Conservation (phyloP, 2,888 invertebrate genomes). For the Himalopsyche japonica region DNA sequence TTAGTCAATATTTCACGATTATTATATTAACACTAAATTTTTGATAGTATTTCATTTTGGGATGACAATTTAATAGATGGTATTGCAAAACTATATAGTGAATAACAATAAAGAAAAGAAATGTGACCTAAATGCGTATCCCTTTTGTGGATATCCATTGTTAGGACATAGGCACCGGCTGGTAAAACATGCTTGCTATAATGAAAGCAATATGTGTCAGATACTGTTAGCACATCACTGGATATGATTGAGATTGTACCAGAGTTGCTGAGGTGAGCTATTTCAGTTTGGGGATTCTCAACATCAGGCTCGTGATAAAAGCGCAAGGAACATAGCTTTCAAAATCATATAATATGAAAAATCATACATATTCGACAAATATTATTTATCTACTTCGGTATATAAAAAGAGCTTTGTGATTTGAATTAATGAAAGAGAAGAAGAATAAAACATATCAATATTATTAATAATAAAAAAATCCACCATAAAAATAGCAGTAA, state of each 20-base stretch:
- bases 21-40: too few relatives aligned
- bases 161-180: slow-evolving; percentile 9
- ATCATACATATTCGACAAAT: too few relatives aligned
- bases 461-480: too few relatives aligned
- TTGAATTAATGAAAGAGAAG: too few relatives aligned
- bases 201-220: slow-evolving; percentile 34
- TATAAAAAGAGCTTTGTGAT: too few relatives aligned
- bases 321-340: background rate
- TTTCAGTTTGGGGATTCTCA: background rate
- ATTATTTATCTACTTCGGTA: too few relatives aligned
- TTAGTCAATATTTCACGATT: too few relatives aligned
- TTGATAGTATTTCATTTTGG: too few relatives aligned
- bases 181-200: slow-evolving; percentile 19
- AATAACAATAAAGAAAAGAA: background rate
- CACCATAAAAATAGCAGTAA: too few relatives aligned
- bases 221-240: slow-evolving; percentile 27
- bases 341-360: too few relatives aligned
- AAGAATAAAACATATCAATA: too few relatives aligned
- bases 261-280: slow-evolving; percentile 1
- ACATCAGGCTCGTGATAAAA: background rate
- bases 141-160: background rate
- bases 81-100: background rate
- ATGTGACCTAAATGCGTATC: background rate
- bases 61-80: background rate
- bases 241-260: slow-evolving; percentile 22